Base-by-base conservation (phyloP, 2,113 vertebrate species). In the Myotis brandtii region DNA sequence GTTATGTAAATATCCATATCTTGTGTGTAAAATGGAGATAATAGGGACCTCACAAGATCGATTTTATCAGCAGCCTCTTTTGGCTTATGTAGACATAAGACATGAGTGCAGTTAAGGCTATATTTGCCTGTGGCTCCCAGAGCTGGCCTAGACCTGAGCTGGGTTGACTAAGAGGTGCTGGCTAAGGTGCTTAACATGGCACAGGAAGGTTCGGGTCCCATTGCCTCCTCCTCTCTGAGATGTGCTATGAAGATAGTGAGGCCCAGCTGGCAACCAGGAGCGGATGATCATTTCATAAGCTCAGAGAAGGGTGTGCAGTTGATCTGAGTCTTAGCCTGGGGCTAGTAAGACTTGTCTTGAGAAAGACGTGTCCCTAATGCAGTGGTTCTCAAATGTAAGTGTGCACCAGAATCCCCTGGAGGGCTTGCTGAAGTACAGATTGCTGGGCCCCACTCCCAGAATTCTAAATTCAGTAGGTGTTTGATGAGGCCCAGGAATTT, bases 401-500 rank as follows among this genome's bases (percentile, higher is more conserved):
- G 30, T 83, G 37, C 7, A 14, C 89, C 48, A 46, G 37, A 89
- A 89, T 64, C 20, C 76, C 13, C 56, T 30, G 34, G 66, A 76
- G 18, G 75, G 73, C 16, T 50, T 86, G 9, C 64, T 81, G 62
- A 48, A 82, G 34, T 25, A 23, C 4, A 80, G 37, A 20, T 73
- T 54, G 62, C 59, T 89, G 89, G 43, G 50, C 52, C 67, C 67
- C 3, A 6, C 67, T 76, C 32, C 75, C 67, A 86, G 75, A 59
- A 73, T 59, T 92, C 94, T 66, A 83, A 73, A 90, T 76, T 62
- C 43, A 79, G 54, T 43, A 93, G 54, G 43, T 94, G 32, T 64
- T 40, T 17, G 84, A 59, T 40, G 46, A 93, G 25, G 66, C 66
- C 66, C 72, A 30, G 21, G 10, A 86, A 50, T 72, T 84, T 91